These are phyloP conservation scores for Heliconius ethilla DNA, from an alignment of 2,888 invertebrate species.

Conservation along the genomic window DNA sequence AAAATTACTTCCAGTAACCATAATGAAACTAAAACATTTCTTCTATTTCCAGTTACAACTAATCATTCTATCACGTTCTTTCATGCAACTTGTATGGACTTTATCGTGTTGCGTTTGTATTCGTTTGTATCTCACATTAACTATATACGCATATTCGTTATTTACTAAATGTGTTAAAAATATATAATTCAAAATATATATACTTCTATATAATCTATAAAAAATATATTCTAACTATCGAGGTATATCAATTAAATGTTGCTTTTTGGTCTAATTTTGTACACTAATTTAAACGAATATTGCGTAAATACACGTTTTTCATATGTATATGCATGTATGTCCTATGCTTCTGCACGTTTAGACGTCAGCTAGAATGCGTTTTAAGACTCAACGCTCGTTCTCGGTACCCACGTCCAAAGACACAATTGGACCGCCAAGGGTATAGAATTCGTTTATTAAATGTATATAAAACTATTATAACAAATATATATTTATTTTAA, in stretches of 20 bases:
- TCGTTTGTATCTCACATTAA: constrained; percentile 40
- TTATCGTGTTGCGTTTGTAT: constrained; percentile 63
- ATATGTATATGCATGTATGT: constrained; percentile 43
- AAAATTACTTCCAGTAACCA: constrained; percentile 42
- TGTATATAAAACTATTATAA: background rate
- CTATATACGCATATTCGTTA: constrained; percentile 45
- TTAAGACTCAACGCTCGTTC: constrained; percentile 95
- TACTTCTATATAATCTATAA: background rate
- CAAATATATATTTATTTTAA: background rate
- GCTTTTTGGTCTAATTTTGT: background rate
- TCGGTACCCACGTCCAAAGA: constrained; percentile 96
- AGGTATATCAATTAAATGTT: background rate
- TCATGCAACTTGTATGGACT: constrained; percentile 64
- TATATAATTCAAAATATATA: background rate
- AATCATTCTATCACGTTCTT: constrained; percentile 63
- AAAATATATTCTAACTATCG: background rate
- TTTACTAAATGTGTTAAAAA: background rate
- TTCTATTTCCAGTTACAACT: constrained; percentile 50
- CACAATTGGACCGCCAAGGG: constrained; percentile 78
- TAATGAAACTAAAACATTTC: constrained; percentile 40
- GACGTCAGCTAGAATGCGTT: constrained; percentile 87
- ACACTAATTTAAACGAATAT: constrained; percentile 48
- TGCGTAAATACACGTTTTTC: constrained; percentile 48
- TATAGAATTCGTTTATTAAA: constrained; percentile 48
- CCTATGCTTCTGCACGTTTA: constrained; percentile 55